These are phyloP conservation scores for Pseudomugil tenellus DNA, from an alignment of 2,797 vertebrate genomes.

Conservation along the genomic window DNA sequence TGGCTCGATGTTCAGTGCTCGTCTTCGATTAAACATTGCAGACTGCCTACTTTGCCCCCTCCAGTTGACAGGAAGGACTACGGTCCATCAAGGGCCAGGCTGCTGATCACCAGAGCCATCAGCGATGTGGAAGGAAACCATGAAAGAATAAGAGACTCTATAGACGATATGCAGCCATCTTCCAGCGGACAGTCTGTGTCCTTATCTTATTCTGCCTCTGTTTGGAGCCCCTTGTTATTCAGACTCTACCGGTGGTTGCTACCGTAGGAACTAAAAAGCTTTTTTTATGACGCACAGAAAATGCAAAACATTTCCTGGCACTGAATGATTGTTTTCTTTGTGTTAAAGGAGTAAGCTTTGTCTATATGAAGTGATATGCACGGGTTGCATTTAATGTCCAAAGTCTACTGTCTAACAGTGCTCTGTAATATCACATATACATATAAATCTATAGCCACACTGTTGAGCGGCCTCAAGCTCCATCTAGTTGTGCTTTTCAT, in stretches of 20 bases:
- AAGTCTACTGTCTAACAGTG: slow-evolving; percentile 50
- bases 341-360: slow-evolving; percentile 66
- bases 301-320: slow-evolving; percentile 73
- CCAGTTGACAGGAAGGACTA: slow-evolving; percentile 52
- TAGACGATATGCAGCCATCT: slow-evolving; percentile 17
- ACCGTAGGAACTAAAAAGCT: slow-evolving; percentile 50
- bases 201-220: slow-evolving; percentile 16
- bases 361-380: slow-evolving; percentile 66
- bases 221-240: slow-evolving; percentile 69
- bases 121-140: slow-evolving; percentile 21
- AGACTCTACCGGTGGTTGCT: slow-evolving; percentile 72
- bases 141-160: slow-evolving; percentile 20
- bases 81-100: slow-evolving; percentile 56
- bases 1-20: slow-evolving; percentile 74
- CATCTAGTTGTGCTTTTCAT: slow-evolving; percentile 64
- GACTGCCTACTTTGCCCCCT: slow-evolving; percentile 66
- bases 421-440: slow-evolving; percentile 49
- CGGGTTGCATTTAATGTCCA: slow-evolving; percentile 65
- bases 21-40: slow-evolving; percentile 55
- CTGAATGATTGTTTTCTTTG: slow-evolving; percentile 69
- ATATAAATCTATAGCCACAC: slow-evolving; percentile 49
- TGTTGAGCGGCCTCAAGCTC: slow-evolving; percentile 52
- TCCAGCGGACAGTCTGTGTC: slow-evolving; percentile 35
- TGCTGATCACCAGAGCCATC: slow-evolving; percentile 66
- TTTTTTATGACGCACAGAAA: slow-evolving; percentile 69